Base-by-base conservation (phyloP, 1,140 invertebrate species). In the Mercenaria mercenaria region DNA sequence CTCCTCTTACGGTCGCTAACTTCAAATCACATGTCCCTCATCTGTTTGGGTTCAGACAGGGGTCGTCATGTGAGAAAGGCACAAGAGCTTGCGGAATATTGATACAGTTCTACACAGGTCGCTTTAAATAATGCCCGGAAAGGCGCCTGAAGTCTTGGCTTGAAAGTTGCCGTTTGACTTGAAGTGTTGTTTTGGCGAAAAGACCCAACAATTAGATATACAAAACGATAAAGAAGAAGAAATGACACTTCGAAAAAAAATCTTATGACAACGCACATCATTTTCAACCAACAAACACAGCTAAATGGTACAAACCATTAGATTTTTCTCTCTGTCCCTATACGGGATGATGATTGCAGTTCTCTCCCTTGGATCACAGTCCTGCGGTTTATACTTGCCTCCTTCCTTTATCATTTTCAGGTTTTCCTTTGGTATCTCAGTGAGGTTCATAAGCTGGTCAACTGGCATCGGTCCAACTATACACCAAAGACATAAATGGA, bases 341-440 rank as follows among this genome's bases (percentile, higher is more conserved):
- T 93, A 94, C 6, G 93, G 93, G 26, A 94, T 91, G 20, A 94
- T 91, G 13, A 94, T 89, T 18, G 93, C 93, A n/a, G 92, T 77
- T 84, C 91, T 91, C 80, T 91, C 88, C 23, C 90, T 29, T 39
- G 93, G 76, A 47, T 34, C 23, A 74, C 93, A 93, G 15, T 86
- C 76, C 20, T 32, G 50, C 2, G 94, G 94, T 69, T 76, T 88
- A 79, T 61, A 94, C 37, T 61, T 83, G 13, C 93, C 94, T 0
- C 92, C 91, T 18, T 69, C 34, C 11, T 34, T 10, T 0, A 89
- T 43, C 64, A 10, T 34, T 29, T 41, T 43, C n/a, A 13, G 34
- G 34, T 43, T 47, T 64, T 50, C 52, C 47, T 64, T 26, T 10
- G 83, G 67, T 0, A 85, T 32, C 8, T 56, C 64, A 11, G 64